phyloP scores from a whole-genome alignment of 2,113 vertebrate genomes.

The human (Homo sapiens) region GRCh38 chr18:52131001-52131500 shows the following conservation, averaged over 20 bases:
- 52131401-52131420: background rate
- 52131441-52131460: background rate
- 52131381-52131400: background rate
- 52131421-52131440: background rate
- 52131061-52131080: background rate
- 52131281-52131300: background rate
- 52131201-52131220: background rate
- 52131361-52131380: background rate
- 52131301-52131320: background rate
- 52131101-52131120: background rate
- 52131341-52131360: background rate
- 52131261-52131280: background rate
- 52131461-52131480: background rate
- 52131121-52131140: background rate
- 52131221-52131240: background rate
- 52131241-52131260: background rate
- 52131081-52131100: background rate
- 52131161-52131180: background rate
- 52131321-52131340: background rate
- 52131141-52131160: background rate
- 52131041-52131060: background rate
- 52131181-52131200: background rate
- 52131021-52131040: background rate
- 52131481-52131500: background rate
- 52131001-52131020: background rate